Percentiles rank a stretch among this genome's conserved stretches.
phyloP scores from a whole-genome alignment of 1,140 invertebrate species.

The Lordiphosa collinella region DNA sequence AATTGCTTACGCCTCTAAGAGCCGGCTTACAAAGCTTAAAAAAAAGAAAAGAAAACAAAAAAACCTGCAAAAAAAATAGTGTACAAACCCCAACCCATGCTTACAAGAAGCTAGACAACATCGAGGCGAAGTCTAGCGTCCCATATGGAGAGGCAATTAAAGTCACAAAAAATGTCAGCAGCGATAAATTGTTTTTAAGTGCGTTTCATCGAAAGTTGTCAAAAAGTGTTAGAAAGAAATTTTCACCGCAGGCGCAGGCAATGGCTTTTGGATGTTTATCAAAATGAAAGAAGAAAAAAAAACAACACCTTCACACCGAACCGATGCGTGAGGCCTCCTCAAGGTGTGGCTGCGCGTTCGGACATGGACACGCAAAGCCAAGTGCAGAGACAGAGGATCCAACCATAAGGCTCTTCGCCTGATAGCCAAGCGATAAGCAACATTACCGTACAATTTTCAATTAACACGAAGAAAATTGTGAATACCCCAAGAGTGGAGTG shows the following conservation, averaged over 20 bases:
- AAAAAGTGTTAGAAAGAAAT: constrained; percentile 69
- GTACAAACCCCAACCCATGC: background rate
- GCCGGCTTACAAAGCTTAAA: constrained; percentile 37
- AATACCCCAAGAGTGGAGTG: constrained; percentile 14
- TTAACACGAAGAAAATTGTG: constrained; percentile 65
- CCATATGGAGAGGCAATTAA: constrained; percentile 53
- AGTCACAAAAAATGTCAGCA: constrained; percentile 70
- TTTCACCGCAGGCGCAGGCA: constrained; percentile 49
- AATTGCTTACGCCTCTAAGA: constrained; percentile 49
- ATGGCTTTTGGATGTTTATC: constrained; percentile 50
- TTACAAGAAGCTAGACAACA: constrained; percentile 51
- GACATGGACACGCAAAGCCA: constrained; percentile 46
- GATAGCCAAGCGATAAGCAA: constrained; percentile 69
- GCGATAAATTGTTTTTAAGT: constrained; percentile 74
- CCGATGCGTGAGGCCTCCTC: constrained; percentile 53
- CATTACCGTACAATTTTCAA: constrained; percentile 77
- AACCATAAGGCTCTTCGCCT: constrained; percentile 18
- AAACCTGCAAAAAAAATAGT: constrained; percentile 5
- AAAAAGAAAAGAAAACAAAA: constrained; percentile 12
- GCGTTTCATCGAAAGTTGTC: constrained; percentile 72
- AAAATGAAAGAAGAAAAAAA: constrained; percentile 6
- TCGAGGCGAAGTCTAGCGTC: constrained; percentile 11
- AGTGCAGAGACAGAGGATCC: constrained; percentile 15
- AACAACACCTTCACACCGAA: constrained; percentile 26
- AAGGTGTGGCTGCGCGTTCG: constrained; percentile 7